Evolutionary conservation across 2,797 vertebrate genomes (phyloP).

Genomic region (Furcifer pardalis): DNA sequence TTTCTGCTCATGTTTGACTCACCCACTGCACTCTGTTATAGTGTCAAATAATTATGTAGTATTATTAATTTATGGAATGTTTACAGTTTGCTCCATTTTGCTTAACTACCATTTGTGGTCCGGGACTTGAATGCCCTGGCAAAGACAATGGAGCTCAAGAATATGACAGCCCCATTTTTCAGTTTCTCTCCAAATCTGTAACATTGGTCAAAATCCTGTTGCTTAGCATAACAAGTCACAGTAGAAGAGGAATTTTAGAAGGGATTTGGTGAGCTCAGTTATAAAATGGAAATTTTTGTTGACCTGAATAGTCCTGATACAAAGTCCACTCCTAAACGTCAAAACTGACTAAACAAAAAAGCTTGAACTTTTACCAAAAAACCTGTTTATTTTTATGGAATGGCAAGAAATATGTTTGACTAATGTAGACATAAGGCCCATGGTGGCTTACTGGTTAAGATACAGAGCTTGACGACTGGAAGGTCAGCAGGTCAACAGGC

Average conservation of each 20-base stretch:
- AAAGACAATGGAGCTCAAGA: background rate
- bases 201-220: too few relatives aligned
- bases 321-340: too few relatives aligned
- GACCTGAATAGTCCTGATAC: too few relatives aligned
- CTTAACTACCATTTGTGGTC: background rate
- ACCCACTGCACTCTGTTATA: background rate
- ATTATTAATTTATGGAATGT: slow-evolving; percentile 1
- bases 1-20: background rate
- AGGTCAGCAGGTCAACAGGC: too few relatives aligned
- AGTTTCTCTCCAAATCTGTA: background rate
- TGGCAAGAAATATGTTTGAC: too few relatives aligned
- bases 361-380: too few relatives aligned
- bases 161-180: background rate
- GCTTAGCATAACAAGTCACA: background rate
- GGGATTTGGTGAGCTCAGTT: background rate
- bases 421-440: too few relatives aligned
- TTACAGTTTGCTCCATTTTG: background rate
- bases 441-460: too few relatives aligned
- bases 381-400: too few relatives aligned
- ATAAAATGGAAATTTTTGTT: too few relatives aligned
- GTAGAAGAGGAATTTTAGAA: background rate
- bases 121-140: background rate
- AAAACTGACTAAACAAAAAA: too few relatives aligned
- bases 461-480: too few relatives aligned
- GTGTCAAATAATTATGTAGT: background rate